phyloP scores from a whole-genome alignment of 2,113 vertebrate species.

The Ptychochromis oligacanthus region DNA sequence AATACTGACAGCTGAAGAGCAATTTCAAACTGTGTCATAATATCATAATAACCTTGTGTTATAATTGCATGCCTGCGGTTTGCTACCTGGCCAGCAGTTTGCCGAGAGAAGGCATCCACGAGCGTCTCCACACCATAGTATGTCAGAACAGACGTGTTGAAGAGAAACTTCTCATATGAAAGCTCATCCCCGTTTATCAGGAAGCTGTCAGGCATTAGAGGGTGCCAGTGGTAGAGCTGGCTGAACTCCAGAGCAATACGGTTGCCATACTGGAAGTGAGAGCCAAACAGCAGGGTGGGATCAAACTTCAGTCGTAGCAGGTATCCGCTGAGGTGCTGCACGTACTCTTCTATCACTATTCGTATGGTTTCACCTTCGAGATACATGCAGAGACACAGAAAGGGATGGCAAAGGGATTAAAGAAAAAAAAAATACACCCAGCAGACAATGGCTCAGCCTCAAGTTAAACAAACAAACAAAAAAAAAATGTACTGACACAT shows the following conservation, averaged over 20 bases:
- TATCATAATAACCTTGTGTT: not conserved
- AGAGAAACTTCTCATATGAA: conserved; percentile 88
- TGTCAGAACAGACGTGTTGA: conserved; percentile 89
- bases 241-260: conserved; percentile 94
- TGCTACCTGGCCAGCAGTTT: conserved; percentile 89
- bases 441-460: not conserved
- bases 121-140: conserved; percentile 88
- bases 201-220: conserved; percentile 93
- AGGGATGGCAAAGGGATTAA: not conserved
- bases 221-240: conserved; percentile 99
- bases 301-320: conserved; percentile 91
- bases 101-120: conserved; percentile 90
- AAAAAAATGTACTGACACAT: too few relatives aligned
- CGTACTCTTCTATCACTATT: conserved; percentile 96
- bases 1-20: not conserved
- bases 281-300: conserved; percentile 87
- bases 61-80: not conserved
- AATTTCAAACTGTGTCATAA: too few relatives aligned
- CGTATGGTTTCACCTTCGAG: conserved; percentile 92
- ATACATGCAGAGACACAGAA: not conserved
- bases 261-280: conserved; percentile 92
- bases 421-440: not conserved
- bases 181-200: conserved; percentile 81
- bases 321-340: conserved; percentile 97
- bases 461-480: not conserved